Evolutionary conservation across 2,888 invertebrate genomes (phyloP), one percentile per base, ranked within the genome.

Genomic region (Pollenia labialis): DNA sequence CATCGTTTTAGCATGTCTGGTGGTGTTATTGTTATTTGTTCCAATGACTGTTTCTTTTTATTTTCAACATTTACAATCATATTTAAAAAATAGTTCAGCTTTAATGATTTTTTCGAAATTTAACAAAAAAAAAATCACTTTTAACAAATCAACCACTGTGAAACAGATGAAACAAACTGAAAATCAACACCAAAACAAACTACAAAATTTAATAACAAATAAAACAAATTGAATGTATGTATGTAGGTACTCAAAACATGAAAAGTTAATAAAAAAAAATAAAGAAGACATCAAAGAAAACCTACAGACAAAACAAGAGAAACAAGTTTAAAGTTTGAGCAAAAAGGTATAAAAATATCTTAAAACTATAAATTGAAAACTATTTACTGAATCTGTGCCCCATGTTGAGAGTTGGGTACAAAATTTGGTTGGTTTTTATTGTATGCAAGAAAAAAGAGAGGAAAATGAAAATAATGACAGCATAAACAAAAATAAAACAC

Each of bases 251-350:
- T 83, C 79, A 83, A 83, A 75, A 86, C 79, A 71, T 76, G 75
- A 81, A 86, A 85, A 68, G 54, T 75, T 84, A 44, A 80, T 48
- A 68, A 74, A 79, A 62, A 10, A 48, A 68, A 74, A 79, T 50
- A 10, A 48, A 23, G 42, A 23, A 76, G 10, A 32, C 12, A 52
- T 75, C n/a, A 62, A 76, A 62, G 69, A 42, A 77, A 81, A 79
- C 64, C 54, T 52, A 69, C 66, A 80, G 69, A 72, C 75, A 60
- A 88, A 88, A 88, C 88, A 87, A 87, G 87, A 88, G 87, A 89
- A 88, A 87, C 83, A 85, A 88, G 87, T 85, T 89, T 85, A 77
- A 85, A 85, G 74, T 69, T 88, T 82, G 85, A 85, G 68, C 60
- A 52, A 74, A 71, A 71, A 64, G 46, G 6, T 32, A 71, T 54